Evolutionary conservation across 2,888 invertebrate species (phyloP), one percentile per base, ranked within the genome.

Genomic region (Shargacucullia verbasci): DNA sequence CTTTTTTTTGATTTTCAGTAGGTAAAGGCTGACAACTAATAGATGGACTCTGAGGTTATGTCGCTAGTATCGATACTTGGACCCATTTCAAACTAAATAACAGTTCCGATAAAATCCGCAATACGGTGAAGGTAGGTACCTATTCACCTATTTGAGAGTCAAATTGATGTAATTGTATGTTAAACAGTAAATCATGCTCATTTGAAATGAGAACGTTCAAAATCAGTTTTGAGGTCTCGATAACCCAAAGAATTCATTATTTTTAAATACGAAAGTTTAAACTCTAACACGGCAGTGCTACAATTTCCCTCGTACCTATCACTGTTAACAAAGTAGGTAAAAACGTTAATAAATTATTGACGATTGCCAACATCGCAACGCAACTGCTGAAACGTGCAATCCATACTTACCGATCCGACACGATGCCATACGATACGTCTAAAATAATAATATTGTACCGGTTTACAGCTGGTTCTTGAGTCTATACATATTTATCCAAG

Each of bases 281-380:
- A 46, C 33, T 57, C 50, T 62, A 50, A 67, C 49, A 56, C 59
- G 40, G 54, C 40, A 60, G 40, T 52, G 60, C 41, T 70, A 70
- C 65, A 70, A 78, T 78, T 76, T 76, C 75, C 67, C 78, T 75
- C 61, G 59, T 75, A n/a, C n/a, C n/a, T n/a, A 75, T 78, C 70
- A 75, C 46, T 65, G 66, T 56, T 73, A 63, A 52, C 57, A 59
- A 71, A 73, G 64, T 66, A 69, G 49, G 76, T 67, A 67, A 72
- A 73, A 65, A 74, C 56, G 58, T 58, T 71, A 76, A 79, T 80
- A 79, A 78, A 81, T 82, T 78, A 82, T 81, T 79, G 76, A 73
- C 76, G 76, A 75, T 77, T 76, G 79, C 74, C 64, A 68, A 75
- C 76, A 72, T 62, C 61, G 69, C 54, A 66, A 71, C 76, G 79